Evolutionary conservation across 2,113 vertebrate species (phyloP), one percentile per base, ranked within the genome.

Genomic region (Calonectris borealis): DNA sequence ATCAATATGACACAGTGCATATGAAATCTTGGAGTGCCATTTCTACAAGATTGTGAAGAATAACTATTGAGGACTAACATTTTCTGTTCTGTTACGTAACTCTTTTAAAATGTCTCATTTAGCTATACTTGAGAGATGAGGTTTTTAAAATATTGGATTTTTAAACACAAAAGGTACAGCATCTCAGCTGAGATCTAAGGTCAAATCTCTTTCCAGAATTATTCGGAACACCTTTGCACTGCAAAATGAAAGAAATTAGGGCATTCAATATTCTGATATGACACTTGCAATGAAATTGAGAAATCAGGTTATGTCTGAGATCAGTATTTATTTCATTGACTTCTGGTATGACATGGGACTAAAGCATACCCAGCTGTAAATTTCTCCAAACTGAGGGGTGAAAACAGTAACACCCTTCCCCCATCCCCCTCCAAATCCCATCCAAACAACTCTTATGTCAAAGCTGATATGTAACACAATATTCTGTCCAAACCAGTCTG

Each of bases 1-100:
- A 93, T 93, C 90, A 88, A 42, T 71, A 57, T 27, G 46, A 62
- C 40, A 48, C 61, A 42, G 72, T n/a, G 40, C 90, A 72, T 68
- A 65, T 49, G 70, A 64, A 85, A 91, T 71, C 62, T 80, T 9
- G 3, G 21, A n/a, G 16, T 10, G 54, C 48, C 8, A 26, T 2
- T 94, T 81, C 62, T 64, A 29, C 26, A 25, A 26, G 13, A 17
- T 6, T 79, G n/a, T 11, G 44, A 55, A 66, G 61, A 93, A 18
- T 4, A n/a, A 31, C 57, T 54, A 11, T 19, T 15, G 42, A 70
- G 32, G 80, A 62, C 7, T 78, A 62, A 70, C 29, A 38, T 51
- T 73, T 75, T 83, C 68, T 83, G 11, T 44, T 65, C 42, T 76
- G 18, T 29, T 58, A 16, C 22, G 51, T 55, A 82, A 14, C 20